Conservation (phyloP, 2,888 invertebrate genomes). For the Synanthedon myopaeformis region DNA sequence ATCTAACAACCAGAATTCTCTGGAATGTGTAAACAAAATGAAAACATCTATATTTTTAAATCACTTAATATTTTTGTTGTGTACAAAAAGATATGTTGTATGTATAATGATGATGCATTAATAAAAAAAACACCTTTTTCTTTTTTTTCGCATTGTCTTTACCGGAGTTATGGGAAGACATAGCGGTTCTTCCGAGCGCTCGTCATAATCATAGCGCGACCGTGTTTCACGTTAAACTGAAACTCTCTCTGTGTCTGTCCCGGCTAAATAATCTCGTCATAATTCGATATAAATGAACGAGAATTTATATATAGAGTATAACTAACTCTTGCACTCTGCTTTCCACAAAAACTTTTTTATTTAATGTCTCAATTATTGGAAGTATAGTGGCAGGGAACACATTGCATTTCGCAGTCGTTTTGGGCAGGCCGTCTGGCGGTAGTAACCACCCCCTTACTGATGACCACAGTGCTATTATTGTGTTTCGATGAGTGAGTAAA, state of each 20-base stretch:
- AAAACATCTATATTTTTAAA: background rate
- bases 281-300: constrained; percentile 3
- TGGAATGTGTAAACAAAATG: background rate
- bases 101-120: background rate
- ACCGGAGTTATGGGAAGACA: constrained; percentile 18
- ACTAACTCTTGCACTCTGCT: too few species aligned
- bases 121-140: background rate
- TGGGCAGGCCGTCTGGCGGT: too few species aligned
- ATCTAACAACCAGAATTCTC: background rate
- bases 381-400: too few species aligned
- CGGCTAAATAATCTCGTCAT: constrained; percentile 10
- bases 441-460: too few species aligned
- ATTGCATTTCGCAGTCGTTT: too few species aligned
- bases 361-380: too few species aligned
- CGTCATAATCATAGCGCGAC: constrained; percentile 14
- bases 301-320: too few species aligned
- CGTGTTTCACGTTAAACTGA: constrained; percentile 35
- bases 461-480: too few species aligned
- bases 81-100: background rate
- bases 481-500: too few species aligned
- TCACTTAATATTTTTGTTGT: background rate
- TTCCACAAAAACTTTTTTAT: too few species aligned
- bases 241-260: constrained; percentile 18
- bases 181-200: constrained; percentile 14
- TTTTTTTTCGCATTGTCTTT: constrained; percentile 33